Evolutionary conservation across 2,113 vertebrate genomes (phyloP), one percentile per base, ranked within the genome.

Genomic region (Onychostruthus taczanowskii): DNA sequence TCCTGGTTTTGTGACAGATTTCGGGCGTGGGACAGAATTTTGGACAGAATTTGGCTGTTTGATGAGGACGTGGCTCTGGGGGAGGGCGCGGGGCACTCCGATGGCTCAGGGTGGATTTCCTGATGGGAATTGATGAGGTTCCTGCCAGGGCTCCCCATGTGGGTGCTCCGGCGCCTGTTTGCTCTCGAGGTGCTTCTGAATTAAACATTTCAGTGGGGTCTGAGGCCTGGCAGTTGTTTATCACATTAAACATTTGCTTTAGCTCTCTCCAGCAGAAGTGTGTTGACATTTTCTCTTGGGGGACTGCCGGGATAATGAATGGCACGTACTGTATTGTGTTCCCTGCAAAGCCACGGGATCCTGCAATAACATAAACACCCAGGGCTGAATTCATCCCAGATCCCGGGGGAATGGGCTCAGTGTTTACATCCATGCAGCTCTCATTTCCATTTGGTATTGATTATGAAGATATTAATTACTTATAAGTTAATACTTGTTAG

Each of bases 271-370:
- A 10, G 13, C 89, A 39, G 43, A 35, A 87, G 67, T 4, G 69
- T 93, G 83, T 95, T 94, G 94, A 93, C 87, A 46, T 94, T 95
- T 93, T 96, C 94, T 89, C 69, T 41, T 30, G 46, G 89, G 83
- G 93, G 39, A 70, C 58, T 18, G 80, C 59, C 0, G 76, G 90
- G 78, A 76, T 85, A 93, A 94, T 43, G 95, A 89, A 82, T 74
- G 93, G 95, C 95, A 49, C 43, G 49, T 5, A 59, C 21, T 49
- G 92, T 11, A 61, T 86, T 88, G 84, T 93, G 88, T 10, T 58
- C 46, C 77, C 62, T 3, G 44, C 68, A 39, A 67, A 94, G 77
- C 91, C 19, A 2, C 39, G 7, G 90, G 90, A 61, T 78, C 87
- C 95, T 56, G 87, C 70, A 27, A 31, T 15, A 93, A 89, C 87